These are phyloP conservation scores for Anthonomus grandis DNA, from an alignment of 1,140 invertebrate species.

Conservation along the genomic window DNA sequence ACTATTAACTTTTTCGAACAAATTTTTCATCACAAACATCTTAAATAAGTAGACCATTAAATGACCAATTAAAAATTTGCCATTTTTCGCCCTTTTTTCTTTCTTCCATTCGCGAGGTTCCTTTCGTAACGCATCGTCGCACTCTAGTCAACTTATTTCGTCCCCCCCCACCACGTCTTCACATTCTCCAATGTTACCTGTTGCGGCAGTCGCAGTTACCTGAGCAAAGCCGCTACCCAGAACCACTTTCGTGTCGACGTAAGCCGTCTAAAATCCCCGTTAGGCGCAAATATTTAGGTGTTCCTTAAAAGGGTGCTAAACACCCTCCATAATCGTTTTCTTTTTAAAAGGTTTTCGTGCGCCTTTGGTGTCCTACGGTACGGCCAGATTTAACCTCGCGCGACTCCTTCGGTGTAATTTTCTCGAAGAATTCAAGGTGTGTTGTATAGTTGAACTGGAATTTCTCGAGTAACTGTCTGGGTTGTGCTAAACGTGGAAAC, in stretches of 20 bases:
- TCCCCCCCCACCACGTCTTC: conserved; percentile 8
- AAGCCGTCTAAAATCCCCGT: conserved; percentile 14
- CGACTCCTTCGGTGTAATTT: conserved; percentile 12
- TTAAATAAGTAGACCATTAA: too few relatives aligned
- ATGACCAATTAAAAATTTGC: not conserved
- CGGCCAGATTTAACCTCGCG: conserved; percentile 2
- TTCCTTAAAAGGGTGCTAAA: conserved; percentile 5
- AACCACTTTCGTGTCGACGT: conserved; percentile 21
- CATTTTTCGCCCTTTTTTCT: not conserved
- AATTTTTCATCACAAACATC: too few relatives aligned
- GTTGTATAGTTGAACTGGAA: conserved; percentile 21
- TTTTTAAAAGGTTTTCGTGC: not conserved
- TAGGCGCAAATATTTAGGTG: conserved; percentile 16
- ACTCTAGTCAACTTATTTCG: conserved; percentile 5
- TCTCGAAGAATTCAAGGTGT: conserved; percentile 26
- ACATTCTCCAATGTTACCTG: conserved; percentile 23
- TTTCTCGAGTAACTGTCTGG: conserved; percentile 21
- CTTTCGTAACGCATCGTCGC: conserved; percentile 11
- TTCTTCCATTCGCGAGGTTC: conserved; percentile 4
- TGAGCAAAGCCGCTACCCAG: conserved; percentile 11
- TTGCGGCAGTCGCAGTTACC: conserved; percentile 18
- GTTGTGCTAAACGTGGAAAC: conserved; percentile 2
- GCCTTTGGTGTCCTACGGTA: not conserved
- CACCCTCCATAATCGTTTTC: not conserved
- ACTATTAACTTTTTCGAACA: too few relatives aligned